These are phyloP conservation scores for Arenicola marina DNA, from an alignment of 2,888 invertebrate genomes.

Conservation along the genomic window DNA sequence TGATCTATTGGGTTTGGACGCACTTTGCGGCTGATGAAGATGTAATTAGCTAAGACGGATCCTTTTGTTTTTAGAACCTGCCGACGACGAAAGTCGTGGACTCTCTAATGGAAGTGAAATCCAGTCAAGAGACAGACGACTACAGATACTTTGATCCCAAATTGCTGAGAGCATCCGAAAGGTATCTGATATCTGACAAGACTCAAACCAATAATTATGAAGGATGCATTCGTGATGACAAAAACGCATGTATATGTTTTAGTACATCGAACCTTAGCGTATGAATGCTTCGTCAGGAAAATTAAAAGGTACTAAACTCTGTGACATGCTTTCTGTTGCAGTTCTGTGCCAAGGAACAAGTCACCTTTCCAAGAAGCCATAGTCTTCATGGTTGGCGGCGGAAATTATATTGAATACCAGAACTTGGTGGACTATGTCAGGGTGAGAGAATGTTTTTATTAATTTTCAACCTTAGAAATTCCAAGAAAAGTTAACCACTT, in stretches of 20 bases:
- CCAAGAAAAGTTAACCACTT: too few species aligned
- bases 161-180: constrained; percentile 71
- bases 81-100: constrained; percentile 94
- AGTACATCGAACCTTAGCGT: too few species aligned
- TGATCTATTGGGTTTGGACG: too few species aligned
- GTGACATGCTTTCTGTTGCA: constrained; percentile 13
- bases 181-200: too few species aligned
- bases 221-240: too few species aligned
- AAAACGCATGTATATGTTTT: too few species aligned
- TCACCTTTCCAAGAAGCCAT: constrained; percentile 59
- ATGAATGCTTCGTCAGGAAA: too few species aligned
- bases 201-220: too few species aligned
- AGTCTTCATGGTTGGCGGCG: constrained; percentile 65
- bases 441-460: constrained; percentile 60
- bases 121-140: constrained; percentile 79
- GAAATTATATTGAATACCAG: constrained; percentile 99
- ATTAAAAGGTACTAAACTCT: too few species aligned
- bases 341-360: constrained; percentile 52
- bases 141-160: constrained; percentile 96
- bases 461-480: too few species aligned
- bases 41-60: neutral
- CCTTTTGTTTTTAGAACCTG: constrained; percentile 71
- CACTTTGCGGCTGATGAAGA: too few species aligned
- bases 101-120: constrained; percentile 80
- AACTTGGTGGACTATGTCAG: constrained; percentile 95